These are phyloP conservation scores for Teleogryllus occipitalis DNA, from an alignment of 1,140 invertebrate genomes.

Conservation along the genomic window DNA sequence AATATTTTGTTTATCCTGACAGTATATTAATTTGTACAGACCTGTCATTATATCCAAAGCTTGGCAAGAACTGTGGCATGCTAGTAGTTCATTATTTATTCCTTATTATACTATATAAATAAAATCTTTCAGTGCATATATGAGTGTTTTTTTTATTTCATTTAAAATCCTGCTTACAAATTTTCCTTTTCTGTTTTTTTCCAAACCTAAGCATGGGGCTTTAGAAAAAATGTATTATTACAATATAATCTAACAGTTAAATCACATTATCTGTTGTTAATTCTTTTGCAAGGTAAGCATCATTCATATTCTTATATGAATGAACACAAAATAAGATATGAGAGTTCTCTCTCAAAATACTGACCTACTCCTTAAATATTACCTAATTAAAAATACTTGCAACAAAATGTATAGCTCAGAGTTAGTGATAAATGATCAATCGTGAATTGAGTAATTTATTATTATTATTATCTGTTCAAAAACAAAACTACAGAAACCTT, in stretches of 20 bases:
- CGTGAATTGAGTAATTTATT: no score
- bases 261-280: no score
- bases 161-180: background rate
- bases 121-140: background rate
- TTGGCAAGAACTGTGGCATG: background rate
- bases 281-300: no score
- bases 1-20: background rate
- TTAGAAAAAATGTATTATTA: no score
- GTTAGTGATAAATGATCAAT: background rate
- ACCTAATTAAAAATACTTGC: background rate
- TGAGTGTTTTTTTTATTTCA: background rate
- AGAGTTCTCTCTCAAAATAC: background rate
- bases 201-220: no score
- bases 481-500: no score
- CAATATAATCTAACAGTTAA: no score
- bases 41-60: background rate
- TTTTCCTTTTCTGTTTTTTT: background rate
- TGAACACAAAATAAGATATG: background rate
- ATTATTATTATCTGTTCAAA: no score
- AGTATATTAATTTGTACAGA: background rate
- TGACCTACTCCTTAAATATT: background rate
- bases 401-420: background rate
- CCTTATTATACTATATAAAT: background rate
- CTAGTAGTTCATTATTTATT: background rate
- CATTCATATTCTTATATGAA: no score